Percentiles rank a stretch among this genome's conserved stretches.
Conservation (phyloP, 2,888 invertebrate genomes). For the Clanis bilineata region DNA sequence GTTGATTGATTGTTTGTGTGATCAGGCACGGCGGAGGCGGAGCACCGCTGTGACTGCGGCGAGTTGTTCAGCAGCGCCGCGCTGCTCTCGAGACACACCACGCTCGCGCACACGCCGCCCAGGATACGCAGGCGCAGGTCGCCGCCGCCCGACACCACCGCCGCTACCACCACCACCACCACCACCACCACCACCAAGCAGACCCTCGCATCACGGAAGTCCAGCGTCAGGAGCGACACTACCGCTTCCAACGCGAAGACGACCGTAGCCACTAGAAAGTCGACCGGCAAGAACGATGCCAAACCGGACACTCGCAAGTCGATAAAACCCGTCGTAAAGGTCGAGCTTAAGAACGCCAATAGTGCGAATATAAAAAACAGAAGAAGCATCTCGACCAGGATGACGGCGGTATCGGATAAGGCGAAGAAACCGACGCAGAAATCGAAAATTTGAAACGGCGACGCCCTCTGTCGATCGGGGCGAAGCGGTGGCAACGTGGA, state of each 20-base stretch:
- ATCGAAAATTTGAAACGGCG: slow-evolving; percentile 38
- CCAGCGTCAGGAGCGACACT: slow-evolving; percentile 34
- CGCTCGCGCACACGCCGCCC: slow-evolving; percentile 77
- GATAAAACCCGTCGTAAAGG: slow-evolving; percentile 19
- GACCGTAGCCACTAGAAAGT: slow-evolving; percentile 38
- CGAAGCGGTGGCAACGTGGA: slow-evolving; percentile 18
- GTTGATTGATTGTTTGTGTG: neutral
- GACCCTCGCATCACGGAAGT: slow-evolving; percentile 30
- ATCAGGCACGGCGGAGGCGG: slow-evolving; percentile 54
- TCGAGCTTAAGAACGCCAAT: slow-evolving; percentile 23
- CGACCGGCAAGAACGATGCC: slow-evolving; percentile 35
- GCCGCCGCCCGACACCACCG: slow-evolving; percentile 46
- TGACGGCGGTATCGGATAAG: slow-evolving; percentile 66
- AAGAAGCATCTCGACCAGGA: slow-evolving; percentile 54
- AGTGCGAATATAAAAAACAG: slow-evolving; percentile 37
- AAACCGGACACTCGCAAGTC: slow-evolving; percentile 27
- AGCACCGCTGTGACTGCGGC: slow-evolving; percentile 80
- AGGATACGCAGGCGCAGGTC: slow-evolving; percentile 68
- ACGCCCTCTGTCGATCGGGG: neutral
- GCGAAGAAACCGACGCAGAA: slow-evolving; percentile 59
- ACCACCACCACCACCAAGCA: slow-evolving; percentile 31
- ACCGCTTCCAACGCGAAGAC: slow-evolving; percentile 18
- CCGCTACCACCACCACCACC: slow-evolving; percentile 19
- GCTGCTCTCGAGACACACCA: slow-evolving; percentile 66
- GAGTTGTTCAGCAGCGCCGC: slow-evolving; percentile 72